Evolutionary conservation across 2,113 vertebrate species (phyloP), one percentile per base, ranked within the genome.

Genomic region (Ochotona curzoniae): DNA sequence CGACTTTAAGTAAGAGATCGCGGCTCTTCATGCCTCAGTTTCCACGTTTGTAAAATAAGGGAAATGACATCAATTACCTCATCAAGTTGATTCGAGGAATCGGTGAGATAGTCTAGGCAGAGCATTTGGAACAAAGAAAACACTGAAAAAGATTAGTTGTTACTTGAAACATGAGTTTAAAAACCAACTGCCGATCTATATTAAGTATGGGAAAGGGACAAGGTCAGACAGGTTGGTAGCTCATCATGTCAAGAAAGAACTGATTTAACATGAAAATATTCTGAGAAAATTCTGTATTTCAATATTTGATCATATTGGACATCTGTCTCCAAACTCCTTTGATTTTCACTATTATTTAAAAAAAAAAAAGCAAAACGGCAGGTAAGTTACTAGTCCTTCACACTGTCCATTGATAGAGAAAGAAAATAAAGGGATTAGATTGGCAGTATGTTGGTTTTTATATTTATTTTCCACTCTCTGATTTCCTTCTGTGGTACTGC

Each of bases 201-300:
- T 32, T 90, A 5, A 2, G 44, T 71, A 54, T 90, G 30, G 57
- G 82, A n/a, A 92, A 78, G 57, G 44, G 92, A 69, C 79, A 74
- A 94, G 82, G 83, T 90, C 69, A 85, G 79, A 78, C 23, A 78
- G 64, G 63, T 17, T 93, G 88, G 61, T 66, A 75, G 87, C 76
- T 91, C 87, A 74, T 66, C 74, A 89, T 44, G 32, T 73, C 80
- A 25, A 95, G 78, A 92, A 92, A 76, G 66, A 94, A 93, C 84
- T 81, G 81, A 93, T 91, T 89, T 87, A 69, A 57, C 74, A 74
- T 73, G 61, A 86, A 91, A 93, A 91, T 63, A 64, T 80, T 85
- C 87, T 93, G 85, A 95, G 54, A 17, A 86, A 63, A 83, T 80
- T 82, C 57, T 70, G 95, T 83, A 85, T 73, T 96, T 90, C 73